Evolutionary conservation across 2,888 invertebrate species (phyloP), one percentile per base, ranked within the genome.

Genomic region (Dryadula phaetusa): DNA sequence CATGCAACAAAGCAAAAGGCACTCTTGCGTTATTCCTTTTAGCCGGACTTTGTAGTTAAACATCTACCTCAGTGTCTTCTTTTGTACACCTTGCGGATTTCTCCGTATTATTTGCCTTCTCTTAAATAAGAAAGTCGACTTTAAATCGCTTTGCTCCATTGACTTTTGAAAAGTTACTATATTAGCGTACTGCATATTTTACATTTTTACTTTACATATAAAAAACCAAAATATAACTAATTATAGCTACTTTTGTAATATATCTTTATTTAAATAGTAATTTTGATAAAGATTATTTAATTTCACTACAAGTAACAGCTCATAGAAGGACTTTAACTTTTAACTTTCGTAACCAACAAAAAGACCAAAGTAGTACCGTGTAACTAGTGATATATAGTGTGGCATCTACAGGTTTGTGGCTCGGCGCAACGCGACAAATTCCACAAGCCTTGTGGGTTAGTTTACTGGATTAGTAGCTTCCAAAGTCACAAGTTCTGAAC

Each of bases 11-110:
- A 82, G 83, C 80, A 74, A 80, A 77, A 82, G 82, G 83, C 77
- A 79, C 83, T 82, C 79, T 74, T 81, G 76, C 79, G 82, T 85
- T 86, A 85, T 85, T 84, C 82, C 80, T 82, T 85, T 87, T 86
- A 85, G 81, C 82, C 74, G 83, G 85, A 85, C 86, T 84, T 78
- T 78, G 77, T 78, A 79, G 75, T 76, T 74, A 72, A 74, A 73
- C 74, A 75, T 75, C 71, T 71, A 75, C 72, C 74, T 74, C 72
- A 74, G 74, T 74, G 74, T 71, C 74, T 71, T 67, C 71, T 70
- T 66, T 70, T 70, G 69, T 70, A 70, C 70, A 70, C 69, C 68
- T 70, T 62, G 66, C 61, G 69, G 69, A 69, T 69, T 64, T 66
- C 69, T 66, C 49, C 63, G 58, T 66, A 64, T 69, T 68, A 69